These are phyloP conservation scores for Halcyon leucocephala DNA, from an alignment of 2,797 vertebrate species.

Conservation along the genomic window DNA sequence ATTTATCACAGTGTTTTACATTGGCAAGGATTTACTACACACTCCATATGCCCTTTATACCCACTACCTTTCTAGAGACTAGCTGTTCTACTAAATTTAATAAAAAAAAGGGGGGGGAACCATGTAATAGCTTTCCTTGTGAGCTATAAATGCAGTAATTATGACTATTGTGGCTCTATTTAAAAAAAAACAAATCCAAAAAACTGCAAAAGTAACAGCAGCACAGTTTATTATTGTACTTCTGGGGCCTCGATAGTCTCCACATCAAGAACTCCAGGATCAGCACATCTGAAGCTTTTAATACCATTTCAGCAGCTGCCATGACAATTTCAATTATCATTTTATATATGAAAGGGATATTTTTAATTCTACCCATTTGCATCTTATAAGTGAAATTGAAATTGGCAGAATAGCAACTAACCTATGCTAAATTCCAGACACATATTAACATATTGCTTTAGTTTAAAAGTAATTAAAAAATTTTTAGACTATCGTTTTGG, in stretches of 20 bases:
- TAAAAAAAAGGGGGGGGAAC: neutral
- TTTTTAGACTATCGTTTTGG: neutral
- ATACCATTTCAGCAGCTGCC: conserved; percentile 48
- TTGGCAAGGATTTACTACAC: neutral
- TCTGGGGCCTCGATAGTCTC: neutral
- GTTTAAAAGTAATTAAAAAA: conserved; percentile 40
- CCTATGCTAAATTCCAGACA: conserved; percentile 30
- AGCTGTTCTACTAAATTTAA: neutral
- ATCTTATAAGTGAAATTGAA: conserved; percentile 49
- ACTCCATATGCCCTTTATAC: neutral
- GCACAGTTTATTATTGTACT: neutral
- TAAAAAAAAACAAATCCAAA: neutral
- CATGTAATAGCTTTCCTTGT: neutral
- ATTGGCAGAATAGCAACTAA: conserved; percentile 51
- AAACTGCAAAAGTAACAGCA: neutral
- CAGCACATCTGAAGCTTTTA: conserved; percentile 53
- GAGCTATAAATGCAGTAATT: neutral
- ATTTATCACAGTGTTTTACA: neutral
- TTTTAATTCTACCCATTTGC: conserved; percentile 65
- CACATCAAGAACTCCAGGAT: conserved; percentile 33
- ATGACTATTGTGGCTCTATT: neutral
- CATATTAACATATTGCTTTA: conserved; percentile 29
- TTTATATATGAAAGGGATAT: conserved; percentile 51
- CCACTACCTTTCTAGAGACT: neutral
- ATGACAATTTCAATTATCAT: conserved; percentile 53